Evolutionary conservation across 2,797 vertebrate genomes (phyloP), one percentile per base, ranked within the genome.

Genomic region (Ispidina picta): DNA sequence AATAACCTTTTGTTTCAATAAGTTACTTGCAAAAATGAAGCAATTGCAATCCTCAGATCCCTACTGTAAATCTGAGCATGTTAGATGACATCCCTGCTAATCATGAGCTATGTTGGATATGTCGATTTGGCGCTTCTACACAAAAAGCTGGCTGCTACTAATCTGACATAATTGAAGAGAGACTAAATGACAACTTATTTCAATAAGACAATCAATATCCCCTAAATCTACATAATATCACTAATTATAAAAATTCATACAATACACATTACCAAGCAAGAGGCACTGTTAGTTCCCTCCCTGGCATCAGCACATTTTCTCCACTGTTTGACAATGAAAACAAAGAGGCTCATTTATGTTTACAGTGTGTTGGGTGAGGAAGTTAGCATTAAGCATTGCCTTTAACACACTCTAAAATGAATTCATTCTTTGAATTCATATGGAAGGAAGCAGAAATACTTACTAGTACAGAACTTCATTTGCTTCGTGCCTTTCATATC

Each of bases 401-500:
- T 28, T 71, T 78, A 90, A 49, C 25, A 29, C 46, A 48, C 29
- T 85, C 80, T 21, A 68, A 59, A 79, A 94, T 33, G 2, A 90
- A 71, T 58, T 68, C 68, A 31, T 68, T 81, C n/a, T 62, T 52
- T 54, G 16, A 54, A 69, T 29, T 35, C 5, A 31, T 22, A 76
- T 1, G 2, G 62, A 49, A 88, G 23, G 70, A 92, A 76, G 74
- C 26, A 90, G 63, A 59, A 89, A 91, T 94, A 99, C 99, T 98
- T 98, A 99, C 99, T 99, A 99, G 98, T 99, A 99, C 4, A 99
- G 97, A 85, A 99, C 99, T 98, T 99, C 99, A 74, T 99, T 99
- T 90, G 99, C 99, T 97, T 99, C 99, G 5, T 99, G 99, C 94
- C 99, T 97, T 97, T 99, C 99, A 5, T 99, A 99, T 85, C 99